Conservation (phyloP, 2,113 vertebrate genomes). For the Dipodomys merriami region DNA sequence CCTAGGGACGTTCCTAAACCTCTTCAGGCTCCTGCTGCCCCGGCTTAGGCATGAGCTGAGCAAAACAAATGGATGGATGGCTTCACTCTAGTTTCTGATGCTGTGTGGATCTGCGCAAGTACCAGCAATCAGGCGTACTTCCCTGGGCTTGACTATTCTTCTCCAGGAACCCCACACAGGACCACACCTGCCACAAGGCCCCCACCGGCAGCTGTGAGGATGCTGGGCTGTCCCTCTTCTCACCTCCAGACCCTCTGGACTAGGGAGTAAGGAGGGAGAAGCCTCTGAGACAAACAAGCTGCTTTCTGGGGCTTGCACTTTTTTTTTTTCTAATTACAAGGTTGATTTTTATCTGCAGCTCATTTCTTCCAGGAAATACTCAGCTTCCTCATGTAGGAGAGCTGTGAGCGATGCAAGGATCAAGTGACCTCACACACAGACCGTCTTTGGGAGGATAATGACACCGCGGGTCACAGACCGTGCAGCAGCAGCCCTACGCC, state of each 20-base stretch:
- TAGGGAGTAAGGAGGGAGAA: neutral
- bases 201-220: no score
- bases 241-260: conserved; percentile 20
- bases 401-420: neutral
- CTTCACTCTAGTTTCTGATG: no score
- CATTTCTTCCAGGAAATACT: conserved; percentile 61
- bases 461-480: fast-evolving
- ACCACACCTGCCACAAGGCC: neutral
- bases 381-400: neutral
- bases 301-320: neutral
- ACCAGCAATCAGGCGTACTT: neutral
- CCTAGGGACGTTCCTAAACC: neutral
- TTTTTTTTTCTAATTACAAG: neutral
- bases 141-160: neutral
- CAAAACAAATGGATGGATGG: neutral
- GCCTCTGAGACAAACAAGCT: conserved; percentile 8
- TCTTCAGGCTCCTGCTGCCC: neutral
- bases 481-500: no score
- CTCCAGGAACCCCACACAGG: neutral
- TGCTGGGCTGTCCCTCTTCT: no score
- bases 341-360: conserved; percentile 55
- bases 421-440: neutral
- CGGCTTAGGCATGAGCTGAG: neutral
- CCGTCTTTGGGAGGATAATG: neutral
- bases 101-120: neutral